Evolutionary conservation across 2,797 vertebrate genomes (phyloP).

Genomic region (Rhinella marina): DNA sequence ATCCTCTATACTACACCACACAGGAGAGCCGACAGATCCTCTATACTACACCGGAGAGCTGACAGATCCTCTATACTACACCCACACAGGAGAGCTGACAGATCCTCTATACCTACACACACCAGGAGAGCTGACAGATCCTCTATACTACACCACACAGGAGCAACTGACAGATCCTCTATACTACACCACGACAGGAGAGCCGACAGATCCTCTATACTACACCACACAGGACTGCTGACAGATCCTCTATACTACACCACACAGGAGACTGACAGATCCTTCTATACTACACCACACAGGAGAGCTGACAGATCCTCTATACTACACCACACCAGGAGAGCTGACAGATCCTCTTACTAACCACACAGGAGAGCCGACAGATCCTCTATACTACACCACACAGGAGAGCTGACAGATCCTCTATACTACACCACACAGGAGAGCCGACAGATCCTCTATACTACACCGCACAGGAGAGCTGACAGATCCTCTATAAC

Average conservation of each 20-base stretch:
- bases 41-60: conserved; percentile 1
- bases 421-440: conserved; percentile 14
- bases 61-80: background rate
- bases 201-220: background rate
- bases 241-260: background rate
- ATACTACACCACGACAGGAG: background rate
- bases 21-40: background rate
- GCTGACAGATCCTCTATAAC: background rate
- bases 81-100: background rate
- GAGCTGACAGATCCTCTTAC: background rate
- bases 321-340: background rate
- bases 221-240: background rate
- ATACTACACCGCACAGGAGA: conserved; percentile 12
- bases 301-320: background rate
- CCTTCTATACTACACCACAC: conserved; percentile 18
- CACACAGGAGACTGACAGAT: background rate
- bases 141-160: conserved; percentile 14
- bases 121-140: background rate
- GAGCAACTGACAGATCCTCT: background rate
- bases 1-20: conserved; percentile 9
- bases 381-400: conserved; percentile 2
- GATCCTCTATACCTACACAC: conserved; percentile 9
- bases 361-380: background rate
- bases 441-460: background rate
- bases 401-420: background rate